phyloP scores from a whole-genome alignment of 2,888 invertebrate species.

The Dysmachus trigonus region DNA sequence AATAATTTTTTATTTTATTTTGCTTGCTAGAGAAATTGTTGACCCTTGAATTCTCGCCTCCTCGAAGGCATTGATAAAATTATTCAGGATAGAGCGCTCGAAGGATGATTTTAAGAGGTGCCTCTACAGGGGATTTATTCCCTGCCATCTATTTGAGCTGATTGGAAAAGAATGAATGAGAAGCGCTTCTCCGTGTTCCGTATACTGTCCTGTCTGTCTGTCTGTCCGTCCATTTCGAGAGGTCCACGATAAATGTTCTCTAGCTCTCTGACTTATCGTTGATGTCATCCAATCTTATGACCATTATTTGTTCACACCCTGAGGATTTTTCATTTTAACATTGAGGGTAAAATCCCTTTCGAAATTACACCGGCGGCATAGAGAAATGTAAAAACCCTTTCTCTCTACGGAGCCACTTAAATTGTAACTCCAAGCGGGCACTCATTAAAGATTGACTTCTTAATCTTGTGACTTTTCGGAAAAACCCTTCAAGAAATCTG shows the following conservation, averaged over 20 bases:
- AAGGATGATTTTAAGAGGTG: not conserved
- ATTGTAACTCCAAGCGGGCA: not conserved
- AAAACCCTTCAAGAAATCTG: not conserved
- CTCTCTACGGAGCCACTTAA: not conserved
- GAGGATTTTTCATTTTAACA: not conserved
- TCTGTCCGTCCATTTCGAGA: not conserved
- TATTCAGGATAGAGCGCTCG: not conserved
- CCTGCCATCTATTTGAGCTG: not conserved
- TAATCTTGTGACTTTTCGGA: constrained; percentile 9
- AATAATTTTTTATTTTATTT: not conserved
- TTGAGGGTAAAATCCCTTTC: not conserved
- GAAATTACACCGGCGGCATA: not conserved
- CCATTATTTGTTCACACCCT: not conserved
- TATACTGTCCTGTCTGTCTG: not conserved
- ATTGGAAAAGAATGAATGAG: not conserved
- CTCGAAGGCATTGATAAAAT: not conserved
- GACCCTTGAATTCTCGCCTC: not conserved
- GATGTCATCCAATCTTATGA: not conserved
- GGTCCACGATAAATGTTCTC: not conserved
- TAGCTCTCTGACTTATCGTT: not conserved
- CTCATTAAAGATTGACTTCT: constrained; percentile 18
- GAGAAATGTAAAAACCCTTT: not conserved
- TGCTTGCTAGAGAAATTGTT: not conserved
- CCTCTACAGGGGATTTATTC: not conserved
- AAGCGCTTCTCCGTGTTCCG: not conserved